Evolutionary conservation across 2,113 vertebrate species (phyloP), one percentile per base, ranked within the genome.

Genomic region (Melanocharis versteri): DNA sequence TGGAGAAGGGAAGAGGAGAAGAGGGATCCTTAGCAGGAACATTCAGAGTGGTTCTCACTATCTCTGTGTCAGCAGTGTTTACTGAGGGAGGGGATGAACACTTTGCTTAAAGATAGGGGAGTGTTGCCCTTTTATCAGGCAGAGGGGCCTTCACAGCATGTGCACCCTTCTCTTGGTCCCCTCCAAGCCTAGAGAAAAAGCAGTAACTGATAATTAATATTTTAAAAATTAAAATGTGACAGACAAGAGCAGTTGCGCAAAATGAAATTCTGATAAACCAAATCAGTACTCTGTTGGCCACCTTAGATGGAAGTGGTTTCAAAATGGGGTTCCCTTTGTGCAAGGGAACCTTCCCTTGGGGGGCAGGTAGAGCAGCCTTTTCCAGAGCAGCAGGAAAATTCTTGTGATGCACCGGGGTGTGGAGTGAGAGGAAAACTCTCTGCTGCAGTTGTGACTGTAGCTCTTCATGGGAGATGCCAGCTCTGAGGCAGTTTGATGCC

Each of bases 321-420:
- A 42, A 71, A 76, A 53, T 23, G 26, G 22, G 50, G n/a, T 86
- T 83, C 19, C 39, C 4, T 50, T 65, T 90, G 58, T 79, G 61
- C 28, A 40, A 45, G 42, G 45, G 47, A 60, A 33, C 3, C 21
- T 50, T 70, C 31, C 56, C 24, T 27, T n/a, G 7, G 3, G 37
- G 26, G 24, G 45, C 9, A n/a, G 39, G 48, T 20, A 17, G 50
- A 80, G n/a, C 27, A 40, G 17, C 19, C 48, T 87, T 61, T 64
- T 40, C n/a, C 53, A 26, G 40, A 85, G 73, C 79, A 66, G 20
- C 6, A 71, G 61, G 23, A 65, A 40, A 33, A 21, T 9, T 13
- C 37, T 48, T 65, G 24, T 0, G 0, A 26, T 27, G 54, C 64
- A 7, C 14, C 11, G 48, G 48, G 13, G 2, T 65, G 14, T 23